Evolutionary conservation across 2,113 vertebrate species (phyloP).

Genomic region (Prunella himalayana): DNA sequence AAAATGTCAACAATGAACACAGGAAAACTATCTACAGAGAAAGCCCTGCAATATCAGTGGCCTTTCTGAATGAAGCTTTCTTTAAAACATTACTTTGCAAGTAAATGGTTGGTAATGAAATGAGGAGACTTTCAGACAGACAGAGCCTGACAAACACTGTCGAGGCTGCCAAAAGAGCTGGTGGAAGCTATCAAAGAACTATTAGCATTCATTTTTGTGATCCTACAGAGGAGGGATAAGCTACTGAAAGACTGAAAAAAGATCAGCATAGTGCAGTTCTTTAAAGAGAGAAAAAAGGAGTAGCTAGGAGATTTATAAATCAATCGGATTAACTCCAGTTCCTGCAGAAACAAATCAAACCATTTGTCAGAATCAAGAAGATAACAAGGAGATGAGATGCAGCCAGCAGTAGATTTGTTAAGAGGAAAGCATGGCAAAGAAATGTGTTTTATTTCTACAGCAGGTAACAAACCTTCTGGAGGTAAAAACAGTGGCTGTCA

Average conservation of each 20-base stretch:
- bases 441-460: constrained; percentile 4
- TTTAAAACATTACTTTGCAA: background rate
- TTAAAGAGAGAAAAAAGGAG: background rate
- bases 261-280: background rate
- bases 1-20: background rate
- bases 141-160: background rate
- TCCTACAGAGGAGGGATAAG: background rate
- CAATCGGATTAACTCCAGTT: constrained; percentile 16
- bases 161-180: background rate
- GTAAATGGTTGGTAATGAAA: background rate
- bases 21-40: background rate
- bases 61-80: background rate
- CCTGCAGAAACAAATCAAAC: constrained; percentile 47
- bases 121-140: background rate
- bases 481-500: background rate
- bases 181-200: background rate
- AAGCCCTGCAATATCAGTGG: background rate
- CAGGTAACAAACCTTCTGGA: constrained; percentile 5
- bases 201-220: background rate
- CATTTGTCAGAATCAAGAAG: constrained; percentile 34
- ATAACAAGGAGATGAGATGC: constrained; percentile 43
- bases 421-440: background rate
- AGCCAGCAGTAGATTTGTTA: background rate
- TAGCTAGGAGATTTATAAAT: constrained; percentile 41
- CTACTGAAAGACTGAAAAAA: background rate